A percentile compares a stretch with the other conserved stretches of the same genome.
Evolutionary conservation across 2,113 vertebrate species (phyloP).

Genomic region (Polyodon spathula): DNA sequence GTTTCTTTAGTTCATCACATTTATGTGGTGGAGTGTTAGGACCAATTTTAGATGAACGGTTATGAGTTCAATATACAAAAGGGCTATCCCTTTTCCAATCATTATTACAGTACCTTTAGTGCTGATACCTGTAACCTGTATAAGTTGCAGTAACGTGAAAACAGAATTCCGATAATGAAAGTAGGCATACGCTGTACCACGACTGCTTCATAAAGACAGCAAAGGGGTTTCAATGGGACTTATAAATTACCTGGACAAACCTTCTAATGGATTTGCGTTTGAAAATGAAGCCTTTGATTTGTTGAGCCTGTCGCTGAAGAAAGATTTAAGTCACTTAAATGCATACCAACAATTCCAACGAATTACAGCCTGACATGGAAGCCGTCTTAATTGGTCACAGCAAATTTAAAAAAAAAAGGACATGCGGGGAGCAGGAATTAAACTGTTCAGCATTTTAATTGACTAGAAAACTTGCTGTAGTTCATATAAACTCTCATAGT

Average conservation of each 20-base stretch:
- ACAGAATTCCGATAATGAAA: too few relatives aligned
- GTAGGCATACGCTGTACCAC: background rate
- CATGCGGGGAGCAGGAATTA: background rate
- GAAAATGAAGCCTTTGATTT: constrained; percentile 5
- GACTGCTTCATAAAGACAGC: background rate
- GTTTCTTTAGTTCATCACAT: too few relatives aligned
- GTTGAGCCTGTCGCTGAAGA: background rate
- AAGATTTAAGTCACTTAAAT: background rate
- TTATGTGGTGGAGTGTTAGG: too few relatives aligned
- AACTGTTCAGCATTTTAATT: background rate
- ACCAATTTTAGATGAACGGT: too few relatives aligned
- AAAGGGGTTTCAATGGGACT: background rate
- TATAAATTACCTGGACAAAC: constrained; percentile 4
- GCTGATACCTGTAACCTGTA: too few relatives aligned
- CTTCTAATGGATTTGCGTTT: constrained; percentile 1
- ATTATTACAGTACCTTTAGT: too few relatives aligned
- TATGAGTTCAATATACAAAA: too few relatives aligned
- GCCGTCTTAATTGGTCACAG: background rate
- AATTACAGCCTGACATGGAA: constrained; percentile 1
- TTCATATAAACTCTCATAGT: too few relatives aligned
- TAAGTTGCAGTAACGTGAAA: too few relatives aligned
- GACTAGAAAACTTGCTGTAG: background rate
- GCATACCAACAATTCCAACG: background rate
- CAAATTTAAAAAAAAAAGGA: constrained; percentile 2
- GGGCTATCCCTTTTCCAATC: too few relatives aligned